Evolutionary conservation across 92 coral and sea anemone genomes (phyloP).

Genomic region (Diadumene lineata): DNA sequence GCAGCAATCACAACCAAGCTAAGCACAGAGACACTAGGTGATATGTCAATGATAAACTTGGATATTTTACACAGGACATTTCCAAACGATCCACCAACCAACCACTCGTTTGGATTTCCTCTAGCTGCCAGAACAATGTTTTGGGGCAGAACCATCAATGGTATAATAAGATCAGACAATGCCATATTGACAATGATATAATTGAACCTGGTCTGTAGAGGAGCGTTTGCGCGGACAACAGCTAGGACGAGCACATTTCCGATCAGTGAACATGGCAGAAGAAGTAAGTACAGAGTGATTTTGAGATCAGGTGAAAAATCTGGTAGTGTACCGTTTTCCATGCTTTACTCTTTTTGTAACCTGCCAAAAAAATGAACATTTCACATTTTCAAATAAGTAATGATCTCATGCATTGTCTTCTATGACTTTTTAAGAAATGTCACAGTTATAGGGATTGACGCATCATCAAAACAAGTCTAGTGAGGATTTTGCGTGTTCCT

Average conservation of each 20-base stretch:
- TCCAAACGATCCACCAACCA: slow-evolving; percentile 3
- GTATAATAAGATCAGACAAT: slow-evolving; percentile 7
- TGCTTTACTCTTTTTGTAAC: neutral
- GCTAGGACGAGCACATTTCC: slow-evolving; percentile 20
- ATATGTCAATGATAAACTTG: slow-evolving; percentile 4
- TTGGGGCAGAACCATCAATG: slow-evolving; percentile 7
- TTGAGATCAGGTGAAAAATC: neutral
- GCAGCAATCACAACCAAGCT: slow-evolving; percentile 13
- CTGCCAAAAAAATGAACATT: neutral
- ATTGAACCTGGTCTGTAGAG: slow-evolving; percentile 10
- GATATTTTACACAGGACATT: slow-evolving; percentile 7
- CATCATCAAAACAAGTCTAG: no score
- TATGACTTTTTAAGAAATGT: no score
- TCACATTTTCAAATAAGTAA: no score
- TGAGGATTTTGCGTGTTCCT: no score
- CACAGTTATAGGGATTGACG: no score
- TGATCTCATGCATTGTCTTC: no score
- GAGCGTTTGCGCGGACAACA: slow-evolving; percentile 4
- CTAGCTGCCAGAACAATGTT: neutral
- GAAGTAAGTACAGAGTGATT: neutral
- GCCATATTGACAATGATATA: slow-evolving; percentile 29
- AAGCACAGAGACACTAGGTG: slow-evolving; percentile 6
- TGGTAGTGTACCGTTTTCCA: neutral
- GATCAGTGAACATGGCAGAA: slow-evolving; percentile 5
- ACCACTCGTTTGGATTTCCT: neutral